Percentiles rank a stretch among this genome's conserved stretches.
Conservation (phyloP, 2,797 vertebrate genomes). For the Bothrops alternatus region DNA sequence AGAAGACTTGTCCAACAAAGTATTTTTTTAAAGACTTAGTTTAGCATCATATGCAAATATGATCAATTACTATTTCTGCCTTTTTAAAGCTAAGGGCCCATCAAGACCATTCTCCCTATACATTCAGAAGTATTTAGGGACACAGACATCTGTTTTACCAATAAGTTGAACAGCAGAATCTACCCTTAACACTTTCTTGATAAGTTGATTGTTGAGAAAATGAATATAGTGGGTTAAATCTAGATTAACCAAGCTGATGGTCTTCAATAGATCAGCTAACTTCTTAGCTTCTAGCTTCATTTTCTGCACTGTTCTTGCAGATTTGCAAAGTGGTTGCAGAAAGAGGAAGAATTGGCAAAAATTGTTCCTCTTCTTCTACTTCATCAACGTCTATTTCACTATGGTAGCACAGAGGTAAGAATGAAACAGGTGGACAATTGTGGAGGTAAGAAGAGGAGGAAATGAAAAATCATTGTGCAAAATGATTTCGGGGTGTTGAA, state of each 20-base stretch:
- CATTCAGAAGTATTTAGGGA: neutral
- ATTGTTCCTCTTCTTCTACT: neutral
- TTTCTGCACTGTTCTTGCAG: neutral
- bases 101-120: neutral
- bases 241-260: neutral
- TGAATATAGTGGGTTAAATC: neutral
- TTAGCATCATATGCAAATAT: neutral
- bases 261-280: neutral
- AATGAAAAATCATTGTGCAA: neutral
- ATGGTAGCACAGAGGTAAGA: neutral
- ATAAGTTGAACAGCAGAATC: neutral
- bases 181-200: neutral
- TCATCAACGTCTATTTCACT: neutral
- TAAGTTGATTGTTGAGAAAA: neutral
- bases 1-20: neutral
- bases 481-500: neutral
- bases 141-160: neutral
- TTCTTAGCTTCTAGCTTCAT: neutral
- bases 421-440: neutral
- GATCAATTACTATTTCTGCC: neutral
- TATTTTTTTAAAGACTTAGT: neutral
- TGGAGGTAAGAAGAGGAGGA: neutral
- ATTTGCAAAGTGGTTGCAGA: neutral
- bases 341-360: neutral
- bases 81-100: neutral